Evolutionary conservation across 2,888 invertebrate genomes (phyloP).

Genomic region (Rhagonycha lutea): DNA sequence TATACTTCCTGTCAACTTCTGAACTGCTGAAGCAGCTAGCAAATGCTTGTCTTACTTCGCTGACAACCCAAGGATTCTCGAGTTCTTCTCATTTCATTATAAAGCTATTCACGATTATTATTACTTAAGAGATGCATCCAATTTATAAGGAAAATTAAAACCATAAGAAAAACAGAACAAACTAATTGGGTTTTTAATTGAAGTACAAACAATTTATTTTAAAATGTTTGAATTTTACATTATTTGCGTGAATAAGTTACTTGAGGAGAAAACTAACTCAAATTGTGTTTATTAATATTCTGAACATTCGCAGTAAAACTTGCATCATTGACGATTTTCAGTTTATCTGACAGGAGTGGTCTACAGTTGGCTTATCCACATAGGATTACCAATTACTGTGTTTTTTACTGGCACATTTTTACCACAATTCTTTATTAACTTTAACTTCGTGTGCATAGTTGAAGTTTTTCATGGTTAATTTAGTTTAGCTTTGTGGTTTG

Average conservation of each 20-base stretch:
- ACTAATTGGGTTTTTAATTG: neutral
- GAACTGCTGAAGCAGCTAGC: neutral
- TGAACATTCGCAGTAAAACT: no score
- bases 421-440: no score
- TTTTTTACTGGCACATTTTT: no score
- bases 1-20: slow-evolving; percentile 7
- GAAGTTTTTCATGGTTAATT: no score
- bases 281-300: no score
- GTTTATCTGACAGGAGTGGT: no score
- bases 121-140: neutral
- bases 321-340: no score
- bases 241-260: neutral
- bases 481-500: no score
- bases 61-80: slow-evolving; percentile 3
- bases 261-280: no score
- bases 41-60: slow-evolving; percentile 11
- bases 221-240: neutral
- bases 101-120: neutral
- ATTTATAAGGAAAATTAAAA: neutral
- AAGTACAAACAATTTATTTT: neutral
- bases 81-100: slow-evolving; percentile 7
- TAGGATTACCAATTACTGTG: no score
- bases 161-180: neutral
- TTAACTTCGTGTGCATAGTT: no score
- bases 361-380: no score